Percentiles rank a stretch among this genome's conserved stretches.
Evolutionary conservation across 2,888 invertebrate genomes (phyloP).

Genomic region (Neuroscelio doddi): DNA sequence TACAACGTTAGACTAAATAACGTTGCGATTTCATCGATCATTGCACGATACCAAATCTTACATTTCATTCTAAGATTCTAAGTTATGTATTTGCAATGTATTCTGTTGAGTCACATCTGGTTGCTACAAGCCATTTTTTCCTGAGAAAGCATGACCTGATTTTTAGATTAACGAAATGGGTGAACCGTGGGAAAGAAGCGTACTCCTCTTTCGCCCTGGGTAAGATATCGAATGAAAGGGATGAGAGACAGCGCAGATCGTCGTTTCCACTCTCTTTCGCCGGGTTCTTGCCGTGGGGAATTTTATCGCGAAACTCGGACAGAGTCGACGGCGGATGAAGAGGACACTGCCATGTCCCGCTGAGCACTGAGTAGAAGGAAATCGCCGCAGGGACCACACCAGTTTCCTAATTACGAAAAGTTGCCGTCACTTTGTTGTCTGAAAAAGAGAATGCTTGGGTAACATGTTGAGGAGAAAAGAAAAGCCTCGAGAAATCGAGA

Average conservation of each 20-base stretch:
- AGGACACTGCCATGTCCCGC: not conserved
- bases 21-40: too few species aligned
- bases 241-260: conserved; percentile 9
- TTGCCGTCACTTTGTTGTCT: conserved; percentile 18
- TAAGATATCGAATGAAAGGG: not conserved
- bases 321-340: too few species aligned
- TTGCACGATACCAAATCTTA: too few species aligned
- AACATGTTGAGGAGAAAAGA: not conserved
- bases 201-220: not conserved
- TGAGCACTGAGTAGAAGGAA: not conserved
- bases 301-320: conserved; percentile 17
- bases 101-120: not conserved
- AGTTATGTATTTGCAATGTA: not conserved
- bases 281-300: conserved; percentile 17
- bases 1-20: too few species aligned
- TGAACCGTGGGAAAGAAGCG: conserved; percentile 3
- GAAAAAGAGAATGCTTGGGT: conserved; percentile 9
- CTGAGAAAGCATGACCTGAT: conserved; percentile 2
- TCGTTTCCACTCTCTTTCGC: conserved; percentile 4
- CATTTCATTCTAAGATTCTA: not conserved
- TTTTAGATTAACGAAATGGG: conserved; percentile 9
- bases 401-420: conserved; percentile 29
- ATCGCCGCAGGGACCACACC: conserved; percentile 16
- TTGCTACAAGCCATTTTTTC: not conserved
- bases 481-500: not conserved